These are phyloP conservation scores for Dryobota labecula DNA, from an alignment of 2,888 invertebrate genomes.

Conservation along the genomic window DNA sequence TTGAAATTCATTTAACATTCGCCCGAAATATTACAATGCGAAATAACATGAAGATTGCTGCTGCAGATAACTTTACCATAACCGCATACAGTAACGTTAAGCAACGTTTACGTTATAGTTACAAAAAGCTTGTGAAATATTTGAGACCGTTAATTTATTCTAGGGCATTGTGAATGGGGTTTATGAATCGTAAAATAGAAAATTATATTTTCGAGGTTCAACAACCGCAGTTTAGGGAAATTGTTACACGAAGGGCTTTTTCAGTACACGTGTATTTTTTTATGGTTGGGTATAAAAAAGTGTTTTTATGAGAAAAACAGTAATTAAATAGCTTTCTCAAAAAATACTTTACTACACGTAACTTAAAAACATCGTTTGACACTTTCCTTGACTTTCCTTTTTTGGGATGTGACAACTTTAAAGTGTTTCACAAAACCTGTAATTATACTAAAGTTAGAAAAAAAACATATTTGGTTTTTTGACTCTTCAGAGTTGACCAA, in stretches of 20 bases:
- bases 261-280: conserved; percentile 28
- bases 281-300: conserved; percentile 7
- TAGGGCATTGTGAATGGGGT: conserved; percentile 22
- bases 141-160: conserved; percentile 54
- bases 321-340: neutral
- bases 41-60: conserved; percentile 40
- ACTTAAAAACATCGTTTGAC: neutral
- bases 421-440: neutral
- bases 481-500: too few relatives aligned
- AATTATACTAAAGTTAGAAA: neutral
- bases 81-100: neutral
- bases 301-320: conserved; percentile 1
- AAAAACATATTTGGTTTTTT: too few relatives aligned
- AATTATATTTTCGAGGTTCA: conserved; percentile 42
- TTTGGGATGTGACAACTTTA: neutral
- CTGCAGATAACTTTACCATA: conserved; percentile 35
- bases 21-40: conserved; percentile 37
- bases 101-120: conserved; percentile 17
- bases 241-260: conserved; percentile 28
- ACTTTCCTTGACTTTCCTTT: neutral
- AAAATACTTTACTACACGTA: neutral
- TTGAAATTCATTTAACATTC: conserved; percentile 48
- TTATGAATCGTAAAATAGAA: conserved; percentile 54
- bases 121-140: conserved; percentile 37
- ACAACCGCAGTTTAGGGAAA: conserved; percentile 14